A percentile compares a stretch with the other conserved stretches of the same genome.
These are phyloP conservation scores for Thymelicus lineola DNA, from an alignment of 2,888 invertebrate species.

Conservation along the genomic window DNA sequence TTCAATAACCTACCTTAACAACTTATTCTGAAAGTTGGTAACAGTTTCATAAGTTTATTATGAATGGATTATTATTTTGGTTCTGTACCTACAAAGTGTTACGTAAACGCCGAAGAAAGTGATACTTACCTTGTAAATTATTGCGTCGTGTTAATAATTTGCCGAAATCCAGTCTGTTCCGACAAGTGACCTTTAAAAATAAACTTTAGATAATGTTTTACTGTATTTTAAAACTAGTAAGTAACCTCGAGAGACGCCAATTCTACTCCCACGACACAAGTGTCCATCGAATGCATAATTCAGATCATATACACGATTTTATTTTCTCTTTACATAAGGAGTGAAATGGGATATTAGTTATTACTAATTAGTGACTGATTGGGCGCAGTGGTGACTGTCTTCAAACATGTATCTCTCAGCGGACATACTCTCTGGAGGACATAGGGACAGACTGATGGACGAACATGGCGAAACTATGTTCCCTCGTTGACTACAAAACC, in stretches of 20 bases:
- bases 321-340: slow-evolving; percentile 28
- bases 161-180: not conserved
- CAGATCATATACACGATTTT: slow-evolving; percentile 20
- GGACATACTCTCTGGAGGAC: too few species aligned
- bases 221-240: not conserved
- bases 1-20: too few species aligned
- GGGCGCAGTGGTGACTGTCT: too few species aligned
- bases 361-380: not conserved
- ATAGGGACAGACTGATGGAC: too few species aligned
- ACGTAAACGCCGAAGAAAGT: slow-evolving; percentile 15
- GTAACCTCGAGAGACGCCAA: slow-evolving; percentile 5
- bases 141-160: not conserved
- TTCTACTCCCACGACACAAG: slow-evolving; percentile 7
- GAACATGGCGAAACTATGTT: too few species aligned
- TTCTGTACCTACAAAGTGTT: not conserved
- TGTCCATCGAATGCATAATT: slow-evolving; percentile 26
- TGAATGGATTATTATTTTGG: slow-evolving; percentile 1
- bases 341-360: slow-evolving; percentile 22
- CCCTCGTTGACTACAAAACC: too few species aligned
- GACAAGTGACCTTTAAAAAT: slow-evolving; percentile 3
- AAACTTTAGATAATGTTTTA: slow-evolving; percentile 5
- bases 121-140: slow-evolving; percentile 1
- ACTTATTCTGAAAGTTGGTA: not conserved
- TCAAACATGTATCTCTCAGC: too few species aligned
- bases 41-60: slow-evolving; percentile 1